Base-by-base conservation (phyloP, 2,888 invertebrate species). In the Lasioglossum zephyrum region DNA sequence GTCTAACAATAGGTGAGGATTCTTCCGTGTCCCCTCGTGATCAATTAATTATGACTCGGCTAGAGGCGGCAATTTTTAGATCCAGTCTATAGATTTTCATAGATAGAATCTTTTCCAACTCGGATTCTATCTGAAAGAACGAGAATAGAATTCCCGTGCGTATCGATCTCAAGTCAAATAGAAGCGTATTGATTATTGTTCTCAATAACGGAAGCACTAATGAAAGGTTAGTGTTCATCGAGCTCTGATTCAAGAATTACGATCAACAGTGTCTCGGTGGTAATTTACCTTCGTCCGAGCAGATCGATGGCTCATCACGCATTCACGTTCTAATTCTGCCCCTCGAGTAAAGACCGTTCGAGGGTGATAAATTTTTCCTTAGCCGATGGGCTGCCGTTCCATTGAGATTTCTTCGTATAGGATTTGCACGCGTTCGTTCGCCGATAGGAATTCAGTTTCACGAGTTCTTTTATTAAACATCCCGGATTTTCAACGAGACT, bases 401-500 rank as follows among this genome's bases (percentile, higher is more conserved):
- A 31, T 53, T 4, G 44, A 66, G 53, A 81, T 66, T 53, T 41
- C 44, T 22, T 53, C 66, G 63, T 72, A 41, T 18, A 53, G 44
- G 57, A n/a, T 44, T 66, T 44, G 44, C 57, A 44, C 8, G 11
- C 77, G 82, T 69, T 57, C 63, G 60, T 86, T 86, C 60, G 76
- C 47, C 72, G 86, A 89, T 85, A 79, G 84, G 80, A 85, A 89
- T 88, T 89, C 78, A 73, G 84, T 84, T 83, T 88, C 83, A 85
- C 81, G 83, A 85, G 87, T 89, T 77, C 76, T 63, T 72, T 69
- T 73, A 53, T 22, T 53, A 22, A 53, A 22, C 8, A 22, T 53
- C 6, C 8, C 0, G 2, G 2, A 53, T 53, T 53, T 53, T 16
- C 8, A 53, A 53, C 53, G 53, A 53, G 18, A 5, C 5, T 53